Evolutionary conservation across 1,140 invertebrate genomes (phyloP), one percentile per base, ranked within the genome.

Genomic region (Nasonia longicornis): DNA sequence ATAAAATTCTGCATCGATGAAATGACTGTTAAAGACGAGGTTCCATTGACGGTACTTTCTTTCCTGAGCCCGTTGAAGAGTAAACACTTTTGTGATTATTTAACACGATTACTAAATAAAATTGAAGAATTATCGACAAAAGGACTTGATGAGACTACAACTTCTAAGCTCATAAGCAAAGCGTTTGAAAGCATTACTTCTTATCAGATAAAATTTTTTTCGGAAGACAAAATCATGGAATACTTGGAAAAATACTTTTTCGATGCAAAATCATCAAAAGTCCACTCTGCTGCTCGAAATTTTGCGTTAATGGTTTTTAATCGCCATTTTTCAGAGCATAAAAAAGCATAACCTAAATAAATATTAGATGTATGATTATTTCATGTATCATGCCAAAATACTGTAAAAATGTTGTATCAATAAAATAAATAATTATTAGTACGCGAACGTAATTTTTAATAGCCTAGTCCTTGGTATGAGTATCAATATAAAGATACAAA

Each of bases 241-340:
- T 70, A 20, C 12, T 38, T 70, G 12, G 29, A 70, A 16, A 70
- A 70, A 70, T 70, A 70, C 38, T 70, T 35, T 38, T 70, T 35
- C 35, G 29, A 35, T 31, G 35, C 31, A 12, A 20, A 31, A 35
- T 35, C 69, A 4, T 14, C 12, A 35, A 35, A 70, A 1, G 14
- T 70, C 20, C 35, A 14, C 38, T 8, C 6, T 12, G 69, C 69
- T 38, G 31, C 69, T 16, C 26, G 7, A 35, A 0, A 35, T 38
- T 70, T 70, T 35, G 69, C 69, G 2, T 20, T 35, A 3, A 70
- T 3, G 20, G 31, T 70, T 12, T 70, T 70, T 11, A 35, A 26
- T 29, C 22, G 11, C 10, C 64, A n/a, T 42, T 42, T 42, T 42
- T 42, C 38, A 8, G 38, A 42, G 1, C 38, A 42, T 42, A 0